Percentiles rank a stretch among this genome's conserved stretches.
phyloP scores from a whole-genome alignment of 2,888 invertebrate genomes.

The Podotricha telesiphe region DNA sequence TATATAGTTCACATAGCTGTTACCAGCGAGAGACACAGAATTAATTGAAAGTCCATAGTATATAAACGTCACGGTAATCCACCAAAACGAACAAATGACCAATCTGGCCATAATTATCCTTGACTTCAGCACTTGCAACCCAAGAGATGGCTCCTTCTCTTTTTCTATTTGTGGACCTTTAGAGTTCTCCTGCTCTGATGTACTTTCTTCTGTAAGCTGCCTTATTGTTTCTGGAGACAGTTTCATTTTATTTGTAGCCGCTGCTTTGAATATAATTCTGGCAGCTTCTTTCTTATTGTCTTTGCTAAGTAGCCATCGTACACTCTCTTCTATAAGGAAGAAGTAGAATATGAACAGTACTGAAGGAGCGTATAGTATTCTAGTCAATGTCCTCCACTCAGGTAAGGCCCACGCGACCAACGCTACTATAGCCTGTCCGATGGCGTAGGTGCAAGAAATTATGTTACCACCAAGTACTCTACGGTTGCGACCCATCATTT shows the following conservation, averaged over 20 bases:
- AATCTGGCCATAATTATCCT: conserved; percentile 78
- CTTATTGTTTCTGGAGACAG: conserved; percentile 63
- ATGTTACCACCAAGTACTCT: conserved; percentile 86
- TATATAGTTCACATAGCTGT: conserved; percentile 90
- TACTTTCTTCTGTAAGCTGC: conserved; percentile 50
- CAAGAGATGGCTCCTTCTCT: conserved; percentile 49
- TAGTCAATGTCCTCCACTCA: conserved; percentile 86
- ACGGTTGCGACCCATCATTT: conserved; percentile 72
- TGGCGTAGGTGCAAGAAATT: conserved; percentile 85
- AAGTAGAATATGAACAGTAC: conserved; percentile 85
- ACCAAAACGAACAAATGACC: conserved; percentile 89
- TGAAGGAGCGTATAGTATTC: conserved; percentile 86
- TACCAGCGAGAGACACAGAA: conserved; percentile 88
- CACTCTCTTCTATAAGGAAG: conserved; percentile 86
- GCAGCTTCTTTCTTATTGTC: conserved; percentile 79
- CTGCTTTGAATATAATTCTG: conserved; percentile 68
- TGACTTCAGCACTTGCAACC: conserved; percentile 65
- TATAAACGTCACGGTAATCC: conserved; percentile 90
- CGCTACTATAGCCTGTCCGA: conserved; percentile 86
- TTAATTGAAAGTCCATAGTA: conserved; percentile 92
- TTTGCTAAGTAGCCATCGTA: conserved; percentile 88
- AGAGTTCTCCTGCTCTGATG: conserved; percentile 25
- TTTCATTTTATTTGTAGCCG: conserved; percentile 69
- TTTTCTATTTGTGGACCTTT: conserved; percentile 23
- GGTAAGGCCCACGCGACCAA: conserved; percentile 85